Evolutionary conservation across 2,113 vertebrate species (phyloP), one percentile per base, ranked within the genome.

Genomic region (Acrocephalus arundinaceus): DNA sequence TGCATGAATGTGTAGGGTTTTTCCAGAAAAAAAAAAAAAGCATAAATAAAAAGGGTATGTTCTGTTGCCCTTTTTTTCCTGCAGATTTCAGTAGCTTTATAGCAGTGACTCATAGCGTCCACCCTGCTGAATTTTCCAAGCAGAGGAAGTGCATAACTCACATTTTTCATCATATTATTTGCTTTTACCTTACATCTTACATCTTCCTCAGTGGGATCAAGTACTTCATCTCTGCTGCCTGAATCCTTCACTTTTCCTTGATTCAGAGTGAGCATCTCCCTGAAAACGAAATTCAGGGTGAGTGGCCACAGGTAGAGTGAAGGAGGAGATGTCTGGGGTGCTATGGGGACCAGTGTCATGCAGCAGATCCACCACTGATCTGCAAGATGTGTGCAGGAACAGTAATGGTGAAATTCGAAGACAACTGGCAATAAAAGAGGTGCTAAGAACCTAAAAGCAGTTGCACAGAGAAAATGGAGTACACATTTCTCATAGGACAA

Each of bases 51-150:
- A 87, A 61, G 0, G 46, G 6, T 24, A 73, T 30, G 6, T 71
- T 70, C 54, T 8, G 1, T 13, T 55, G 23, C 82, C 11, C 33
- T 37, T 3, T 57, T 71, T 30, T 7, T 35, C 14, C 57, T 49
- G 18, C 30, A 72, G 15, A 52, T 55, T 74, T 78, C 72, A 84
- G 55, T 62, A 80, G 25, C 55, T 80, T 87, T 68, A 13, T 20
- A 51, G n/a, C 5, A 4, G 35, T 94, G 85, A 95, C 39, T 92
- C 87, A 88, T 2, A 83, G 45, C 0, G 0, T 86, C 90, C 68
- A 70, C 11, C 52, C 75, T 54, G 66, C 23, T 80, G 67, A 77
- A 72, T 88, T 92, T 96, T 90, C 90, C 93, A 74, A 68, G 58
- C 4, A 74, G n/a, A 58, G 21, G 45, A 89, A 74, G 51, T n/a